Percentiles rank a stretch among this genome's conserved stretches.
These are phyloP conservation scores for Pollenia amentaria DNA, from an alignment of 2,888 invertebrate genomes.

Conservation along the genomic window DNA sequence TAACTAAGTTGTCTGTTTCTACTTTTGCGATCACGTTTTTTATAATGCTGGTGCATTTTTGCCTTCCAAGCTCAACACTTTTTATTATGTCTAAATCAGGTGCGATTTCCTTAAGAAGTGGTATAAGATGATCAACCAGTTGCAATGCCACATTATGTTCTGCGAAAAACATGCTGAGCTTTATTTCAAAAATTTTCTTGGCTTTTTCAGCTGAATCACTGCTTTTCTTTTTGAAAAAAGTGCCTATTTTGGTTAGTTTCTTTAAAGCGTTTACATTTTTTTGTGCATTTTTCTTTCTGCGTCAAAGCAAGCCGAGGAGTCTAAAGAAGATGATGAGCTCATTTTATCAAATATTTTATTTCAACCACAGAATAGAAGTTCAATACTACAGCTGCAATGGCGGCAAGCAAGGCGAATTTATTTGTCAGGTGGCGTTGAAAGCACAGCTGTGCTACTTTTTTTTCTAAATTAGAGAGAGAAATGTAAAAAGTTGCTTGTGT, in stretches of 20 bases:
- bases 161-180: neutral
- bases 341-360: slow-evolving; percentile 6
- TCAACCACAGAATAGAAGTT: neutral
- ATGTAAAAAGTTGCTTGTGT: no score
- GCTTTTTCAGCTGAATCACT: slow-evolving; percentile 18
- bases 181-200: slow-evolving; percentile 18
- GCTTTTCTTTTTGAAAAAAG: slow-evolving; percentile 14
- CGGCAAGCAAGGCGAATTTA: no score
- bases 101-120: slow-evolving; percentile 3
- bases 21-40: slow-evolving; percentile 21
- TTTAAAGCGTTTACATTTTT: slow-evolving; percentile 14
- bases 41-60: no score
- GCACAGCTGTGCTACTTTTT: no score
- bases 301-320: no score
- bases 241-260: slow-evolving; percentile 15
- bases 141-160: slow-evolving; percentile 34
- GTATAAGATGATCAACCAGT: slow-evolving; percentile 15
- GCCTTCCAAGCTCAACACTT: slow-evolving; percentile 3
- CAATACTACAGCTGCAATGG: slow-evolving; percentile 1
- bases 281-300: slow-evolving; percentile 3
- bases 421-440: no score
- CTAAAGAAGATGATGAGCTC: no score
- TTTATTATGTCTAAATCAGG: slow-evolving; percentile 20
- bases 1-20: neutral
- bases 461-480: no score